phyloP scores from a whole-genome alignment of 2,888 invertebrate genomes.

The Sycophila texana region DNA sequence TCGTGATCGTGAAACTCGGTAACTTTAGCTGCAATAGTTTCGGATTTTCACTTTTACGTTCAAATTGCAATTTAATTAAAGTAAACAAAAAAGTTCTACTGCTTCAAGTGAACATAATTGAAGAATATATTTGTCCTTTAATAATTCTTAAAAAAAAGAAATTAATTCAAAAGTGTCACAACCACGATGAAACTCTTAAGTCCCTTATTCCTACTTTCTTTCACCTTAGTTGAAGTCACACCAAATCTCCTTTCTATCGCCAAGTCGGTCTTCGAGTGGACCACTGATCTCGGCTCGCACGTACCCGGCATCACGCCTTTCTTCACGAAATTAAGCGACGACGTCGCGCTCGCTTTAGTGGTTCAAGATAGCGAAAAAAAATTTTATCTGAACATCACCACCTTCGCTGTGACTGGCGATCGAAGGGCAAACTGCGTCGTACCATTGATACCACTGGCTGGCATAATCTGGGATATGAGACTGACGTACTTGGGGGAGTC shows the following conservation, averaged over 20 bases:
- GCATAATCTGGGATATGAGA: not conserved
- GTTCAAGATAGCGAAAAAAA: not conserved
- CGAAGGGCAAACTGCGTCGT: not conserved
- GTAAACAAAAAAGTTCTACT: no score
- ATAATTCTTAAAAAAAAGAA: not conserved
- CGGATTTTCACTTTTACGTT: no score
- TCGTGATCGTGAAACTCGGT: no score
- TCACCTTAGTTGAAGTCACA: not conserved
- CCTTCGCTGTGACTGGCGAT: not conserved
- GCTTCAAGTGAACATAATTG: no score
- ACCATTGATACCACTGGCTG: not conserved
- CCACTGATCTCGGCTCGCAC: not conserved
- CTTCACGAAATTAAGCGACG: not conserved
- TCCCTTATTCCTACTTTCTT: not conserved
- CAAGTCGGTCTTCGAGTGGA: not conserved
- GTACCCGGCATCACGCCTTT: conserved; percentile 13
- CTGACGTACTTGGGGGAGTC: not conserved
- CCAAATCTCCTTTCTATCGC: not conserved
- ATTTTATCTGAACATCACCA: not conserved
- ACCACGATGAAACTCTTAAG: not conserved
- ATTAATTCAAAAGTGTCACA: not conserved
- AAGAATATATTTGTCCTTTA: no score
- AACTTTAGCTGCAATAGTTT: no score
- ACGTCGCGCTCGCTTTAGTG: not conserved
- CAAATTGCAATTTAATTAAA: no score